phyloP scores from a whole-genome alignment of 2,113 vertebrate genomes.

The Heterotilapia buettikoferi region DNA sequence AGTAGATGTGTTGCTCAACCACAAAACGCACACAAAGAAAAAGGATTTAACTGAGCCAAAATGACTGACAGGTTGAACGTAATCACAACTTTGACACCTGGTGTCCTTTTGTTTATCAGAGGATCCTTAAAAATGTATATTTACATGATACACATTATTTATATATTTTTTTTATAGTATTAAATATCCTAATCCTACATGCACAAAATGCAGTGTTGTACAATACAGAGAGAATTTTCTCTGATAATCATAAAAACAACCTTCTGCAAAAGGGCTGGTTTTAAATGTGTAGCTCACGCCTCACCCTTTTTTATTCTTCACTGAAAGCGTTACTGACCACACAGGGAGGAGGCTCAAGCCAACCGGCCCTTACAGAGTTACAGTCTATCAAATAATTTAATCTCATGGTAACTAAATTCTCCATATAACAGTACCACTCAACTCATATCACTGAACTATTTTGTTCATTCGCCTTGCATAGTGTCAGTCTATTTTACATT shows the following conservation, averaged over 20 bases:
- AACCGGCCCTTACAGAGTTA: neutral
- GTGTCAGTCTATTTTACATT: slow-evolving; percentile 9
- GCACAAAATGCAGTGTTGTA: slow-evolving; percentile 22
- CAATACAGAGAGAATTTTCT: neutral
- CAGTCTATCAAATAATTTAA: slow-evolving; percentile 11
- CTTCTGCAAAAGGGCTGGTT: slow-evolving; percentile 25
- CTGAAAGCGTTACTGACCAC: neutral
- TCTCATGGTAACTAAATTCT: neutral
- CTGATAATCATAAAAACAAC: slow-evolving; percentile 5
- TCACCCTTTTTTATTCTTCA: neutral
- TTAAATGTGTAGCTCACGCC: neutral
- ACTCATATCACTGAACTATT: neutral
- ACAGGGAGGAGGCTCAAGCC: neutral
- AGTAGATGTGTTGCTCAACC: neutral
- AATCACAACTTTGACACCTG: neutral
- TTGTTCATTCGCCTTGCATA: slow-evolving; percentile 36
- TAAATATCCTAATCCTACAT: slow-evolving; percentile 41
- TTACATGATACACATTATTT: slow-evolving; percentile 24
- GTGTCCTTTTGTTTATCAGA: neutral
- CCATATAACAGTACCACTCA: neutral
- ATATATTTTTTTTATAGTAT: neutral
- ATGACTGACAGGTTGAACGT: neutral
- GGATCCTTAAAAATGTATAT: slow-evolving; percentile 17
- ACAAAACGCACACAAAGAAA: neutral
- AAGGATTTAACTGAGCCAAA: neutral